A percentile compares a stretch with the other conserved stretches of the same genome.
phyloP scores from a whole-genome alignment of 2,888 invertebrate genomes.

The Panzeria rudis region DNA sequence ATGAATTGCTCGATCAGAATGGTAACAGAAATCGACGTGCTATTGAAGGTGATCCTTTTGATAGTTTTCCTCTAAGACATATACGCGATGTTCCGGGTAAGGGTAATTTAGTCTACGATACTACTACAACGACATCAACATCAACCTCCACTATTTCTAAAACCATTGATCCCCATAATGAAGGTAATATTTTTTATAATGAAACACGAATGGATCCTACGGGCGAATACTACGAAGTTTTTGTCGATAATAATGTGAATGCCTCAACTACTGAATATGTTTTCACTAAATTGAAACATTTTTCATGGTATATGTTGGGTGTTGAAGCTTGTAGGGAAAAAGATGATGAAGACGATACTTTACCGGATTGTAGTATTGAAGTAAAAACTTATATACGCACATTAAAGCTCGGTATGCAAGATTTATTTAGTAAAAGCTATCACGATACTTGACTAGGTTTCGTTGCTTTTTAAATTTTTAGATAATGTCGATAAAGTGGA shows the following conservation, averaged over 20 bases:
- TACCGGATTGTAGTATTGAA: conserved; percentile 85
- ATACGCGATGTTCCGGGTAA: conserved; percentile 73
- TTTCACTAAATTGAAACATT: conserved; percentile 89
- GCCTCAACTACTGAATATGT: conserved; percentile 84
- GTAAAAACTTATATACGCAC: conserved; percentile 85
- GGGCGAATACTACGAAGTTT: conserved; percentile 73
- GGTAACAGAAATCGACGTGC: conserved; percentile 72
- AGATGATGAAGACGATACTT: conserved; percentile 80
- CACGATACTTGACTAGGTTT: neutral
- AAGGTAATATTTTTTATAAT: conserved; percentile 73
- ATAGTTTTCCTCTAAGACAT: conserved; percentile 78
- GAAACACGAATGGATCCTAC: conserved; percentile 79
- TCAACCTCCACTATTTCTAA: conserved; percentile 26
- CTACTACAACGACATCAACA: conserved; percentile 36
- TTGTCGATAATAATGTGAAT: conserved; percentile 76
- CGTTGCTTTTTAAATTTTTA: conserved; percentile 77
- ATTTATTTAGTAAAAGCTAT: neutral
- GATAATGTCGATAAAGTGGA: conserved; percentile 88
- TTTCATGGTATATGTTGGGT: conserved; percentile 89
- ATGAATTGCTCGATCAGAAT: conserved; percentile 30
- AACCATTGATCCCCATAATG: conserved; percentile 25
- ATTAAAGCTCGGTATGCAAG: conserved; percentile 81
- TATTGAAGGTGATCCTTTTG: conserved; percentile 63
- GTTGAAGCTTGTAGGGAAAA: conserved; percentile 92
- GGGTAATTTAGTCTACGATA: conserved; percentile 24